These are phyloP conservation scores for Drosophila atripex DNA, from an alignment of 2,888 invertebrate species.

Conservation along the genomic window DNA sequence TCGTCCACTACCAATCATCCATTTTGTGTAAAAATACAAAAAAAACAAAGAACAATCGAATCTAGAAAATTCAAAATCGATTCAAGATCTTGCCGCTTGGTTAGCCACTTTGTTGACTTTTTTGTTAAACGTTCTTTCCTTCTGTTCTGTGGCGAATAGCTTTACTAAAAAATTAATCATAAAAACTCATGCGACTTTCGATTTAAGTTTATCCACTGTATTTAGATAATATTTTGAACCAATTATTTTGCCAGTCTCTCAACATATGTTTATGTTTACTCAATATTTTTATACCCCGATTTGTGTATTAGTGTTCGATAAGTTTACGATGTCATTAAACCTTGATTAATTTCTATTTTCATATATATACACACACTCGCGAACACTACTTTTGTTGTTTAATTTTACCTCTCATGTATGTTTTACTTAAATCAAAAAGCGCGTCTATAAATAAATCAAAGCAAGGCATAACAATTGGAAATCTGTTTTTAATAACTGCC, in stretches of 20 bases:
- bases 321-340: slow-evolving; percentile 23
- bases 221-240: slow-evolving; percentile 44
- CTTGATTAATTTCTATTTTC: slow-evolving; percentile 27
- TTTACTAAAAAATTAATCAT: slow-evolving; percentile 84
- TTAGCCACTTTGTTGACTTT: slow-evolving; percentile 46
- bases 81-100: slow-evolving; percentile 51
- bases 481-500: slow-evolving; percentile 62
- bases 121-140: slow-evolving; percentile 27
- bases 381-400: slow-evolving; percentile 64
- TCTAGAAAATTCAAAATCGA: slow-evolving; percentile 20
- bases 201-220: slow-evolving; percentile 71
- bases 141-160: slow-evolving; percentile 65
- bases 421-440: slow-evolving; percentile 73
- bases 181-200: slow-evolving; percentile 83
- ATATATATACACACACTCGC: slow-evolving; percentile 29
- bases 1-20: slow-evolving; percentile 27
- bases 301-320: slow-evolving; percentile 51
- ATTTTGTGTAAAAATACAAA: slow-evolving; percentile 35
- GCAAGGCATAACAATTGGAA: slow-evolving; percentile 62
- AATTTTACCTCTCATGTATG: slow-evolving; percentile 75
- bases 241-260: slow-evolving; percentile 22
- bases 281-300: slow-evolving; percentile 44
- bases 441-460: slow-evolving; percentile 68
- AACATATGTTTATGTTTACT: slow-evolving; percentile 62
- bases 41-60: slow-evolving; percentile 20